Conservation (phyloP, 2,797 vertebrate genomes). For the Lepilemur septentrionalis region DNA sequence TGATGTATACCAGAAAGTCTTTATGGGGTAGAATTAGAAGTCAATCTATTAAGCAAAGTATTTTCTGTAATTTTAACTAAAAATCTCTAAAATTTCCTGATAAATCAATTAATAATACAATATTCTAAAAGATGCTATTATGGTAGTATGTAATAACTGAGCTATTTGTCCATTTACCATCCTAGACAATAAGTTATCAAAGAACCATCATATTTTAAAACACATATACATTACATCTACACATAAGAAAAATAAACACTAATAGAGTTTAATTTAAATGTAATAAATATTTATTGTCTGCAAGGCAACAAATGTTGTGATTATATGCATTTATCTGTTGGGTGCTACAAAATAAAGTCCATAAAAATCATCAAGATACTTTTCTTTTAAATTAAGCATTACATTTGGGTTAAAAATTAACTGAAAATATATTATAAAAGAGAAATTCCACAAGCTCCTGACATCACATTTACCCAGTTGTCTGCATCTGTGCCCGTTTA, state of each 20-base stretch:
- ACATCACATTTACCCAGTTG: background rate
- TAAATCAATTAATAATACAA: background rate
- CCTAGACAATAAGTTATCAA: background rate
- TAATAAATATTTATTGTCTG: background rate
- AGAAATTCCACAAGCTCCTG: background rate
- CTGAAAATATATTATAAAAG: background rate
- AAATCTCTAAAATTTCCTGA: background rate
- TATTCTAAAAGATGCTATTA: background rate
- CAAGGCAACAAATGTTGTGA: background rate
- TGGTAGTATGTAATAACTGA: background rate
- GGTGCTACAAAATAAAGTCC: background rate
- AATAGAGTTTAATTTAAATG: background rate
- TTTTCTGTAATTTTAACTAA: constrained; percentile 38
- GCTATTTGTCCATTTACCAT: background rate
- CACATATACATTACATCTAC: background rate
- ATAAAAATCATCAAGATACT: background rate
- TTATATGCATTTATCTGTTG: background rate
- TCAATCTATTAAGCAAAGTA: background rate
- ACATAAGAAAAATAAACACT: constrained; percentile 27
- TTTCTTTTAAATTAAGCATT: background rate
- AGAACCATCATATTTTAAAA: background rate
- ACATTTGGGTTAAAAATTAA: background rate
- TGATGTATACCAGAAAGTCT: background rate
- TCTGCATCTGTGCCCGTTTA: background rate
- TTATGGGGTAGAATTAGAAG: constrained; percentile 5